Conservation (phyloP, 2,888 invertebrate species). For the Desoria tigrina region DNA sequence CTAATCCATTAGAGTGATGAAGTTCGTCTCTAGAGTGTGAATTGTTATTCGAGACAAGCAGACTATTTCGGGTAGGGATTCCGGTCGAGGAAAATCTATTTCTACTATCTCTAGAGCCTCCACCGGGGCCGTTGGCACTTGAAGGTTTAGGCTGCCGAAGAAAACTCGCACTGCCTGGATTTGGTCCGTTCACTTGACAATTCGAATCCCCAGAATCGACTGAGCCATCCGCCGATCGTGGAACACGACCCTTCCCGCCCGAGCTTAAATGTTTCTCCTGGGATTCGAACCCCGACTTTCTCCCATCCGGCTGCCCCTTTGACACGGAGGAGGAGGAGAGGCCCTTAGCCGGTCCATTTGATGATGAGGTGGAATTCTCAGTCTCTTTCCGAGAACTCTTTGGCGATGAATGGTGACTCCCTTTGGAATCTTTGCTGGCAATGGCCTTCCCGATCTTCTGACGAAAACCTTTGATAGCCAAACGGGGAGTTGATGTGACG, state of each 20-base stretch:
- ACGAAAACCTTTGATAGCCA: conserved; percentile 52
- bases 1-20: conserved; percentile 22
- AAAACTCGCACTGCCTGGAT: conserved; percentile 31
- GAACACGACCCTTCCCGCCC: not conserved
- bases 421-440: conserved; percentile 40
- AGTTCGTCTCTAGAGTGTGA: conserved; percentile 23
- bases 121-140: conserved; percentile 14
- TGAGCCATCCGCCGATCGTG: not conserved
- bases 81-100: conserved; percentile 50
- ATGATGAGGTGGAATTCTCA: conserved; percentile 19
- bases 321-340: conserved; percentile 14
- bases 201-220: not conserved
- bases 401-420: conserved; percentile 26
- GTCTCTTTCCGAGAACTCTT: conserved; percentile 40
- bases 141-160: conserved; percentile 44
- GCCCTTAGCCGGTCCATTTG: conserved; percentile 26
- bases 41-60: conserved; percentile 28
- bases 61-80: conserved; percentile 51
- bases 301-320: conserved; percentile 24
- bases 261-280: conserved; percentile 1
- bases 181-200: conserved; percentile 3
- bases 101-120: conserved; percentile 34
- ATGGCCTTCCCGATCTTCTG: conserved; percentile 52
- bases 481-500: conserved; percentile 45
- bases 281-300: conserved; percentile 5